phyloP scores from a whole-genome alignment of 2,888 invertebrate genomes.

The Halocaridina rubra region DNA sequence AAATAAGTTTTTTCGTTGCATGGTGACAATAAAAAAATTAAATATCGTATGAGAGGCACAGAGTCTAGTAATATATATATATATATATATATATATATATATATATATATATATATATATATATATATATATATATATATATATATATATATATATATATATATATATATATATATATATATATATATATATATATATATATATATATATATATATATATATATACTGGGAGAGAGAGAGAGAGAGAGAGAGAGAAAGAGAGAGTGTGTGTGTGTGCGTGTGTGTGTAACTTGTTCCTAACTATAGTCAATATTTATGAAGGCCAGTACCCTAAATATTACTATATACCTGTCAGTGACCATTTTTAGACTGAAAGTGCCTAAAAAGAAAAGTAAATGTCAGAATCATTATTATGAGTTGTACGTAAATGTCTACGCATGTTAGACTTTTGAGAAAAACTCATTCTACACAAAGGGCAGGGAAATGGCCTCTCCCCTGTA shows the following conservation, averaged over 20 bases:
- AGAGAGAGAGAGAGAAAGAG: no score
- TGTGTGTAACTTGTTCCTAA: no score
- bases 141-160: neutral
- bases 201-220: neutral
- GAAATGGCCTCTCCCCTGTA: conserved; percentile 49
- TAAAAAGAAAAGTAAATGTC: neutral
- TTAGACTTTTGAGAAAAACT: conserved; percentile 54
- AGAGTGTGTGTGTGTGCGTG: no score
- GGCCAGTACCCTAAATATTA: no score
- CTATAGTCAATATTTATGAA: no score
- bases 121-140: neutral
- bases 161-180: neutral
- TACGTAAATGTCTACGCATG: conserved; percentile 47
- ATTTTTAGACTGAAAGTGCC: no score
- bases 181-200: neutral
- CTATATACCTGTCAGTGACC: no score
- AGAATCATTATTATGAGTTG: conserved; percentile 33
- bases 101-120: neutral
- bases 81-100: neutral
- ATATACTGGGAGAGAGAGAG: no score
- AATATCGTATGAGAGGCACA: no score
- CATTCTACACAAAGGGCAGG: conserved; percentile 48
- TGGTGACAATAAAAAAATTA: no score
- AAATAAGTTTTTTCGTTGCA: no score
- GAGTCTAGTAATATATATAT: no score